Evolutionary conservation across 1,140 invertebrate genomes (phyloP).

Genomic region (Rhagoletis zephyria): DNA sequence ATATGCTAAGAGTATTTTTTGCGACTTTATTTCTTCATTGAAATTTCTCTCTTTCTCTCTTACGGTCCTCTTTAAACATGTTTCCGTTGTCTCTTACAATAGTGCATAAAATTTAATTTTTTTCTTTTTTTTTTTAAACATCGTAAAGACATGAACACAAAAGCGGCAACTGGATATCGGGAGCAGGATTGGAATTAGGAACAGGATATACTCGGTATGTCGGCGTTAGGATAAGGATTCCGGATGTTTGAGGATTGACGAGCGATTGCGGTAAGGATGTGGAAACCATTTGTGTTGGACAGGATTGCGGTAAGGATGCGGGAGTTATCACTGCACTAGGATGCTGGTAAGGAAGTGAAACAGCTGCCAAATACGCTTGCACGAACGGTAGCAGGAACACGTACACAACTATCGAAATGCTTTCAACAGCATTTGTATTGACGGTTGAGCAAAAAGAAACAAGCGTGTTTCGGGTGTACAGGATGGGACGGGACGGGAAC

Average conservation of each 20-base stretch:
- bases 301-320: neutral
- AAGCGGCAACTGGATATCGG: conserved; percentile 26
- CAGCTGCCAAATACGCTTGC: neutral
- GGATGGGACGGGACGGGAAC: neutral
- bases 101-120: neutral
- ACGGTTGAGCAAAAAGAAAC: neutral
- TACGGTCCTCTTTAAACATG: conserved; percentile 10
- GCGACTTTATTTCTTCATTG: neutral
- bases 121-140: neutral
- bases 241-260: neutral
- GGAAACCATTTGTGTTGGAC: neutral
- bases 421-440: neutral
- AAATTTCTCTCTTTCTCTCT: neutral
- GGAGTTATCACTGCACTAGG: neutral
- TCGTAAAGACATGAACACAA: conserved; percentile 50
- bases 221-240: conserved; percentile 5
- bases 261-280: neutral
- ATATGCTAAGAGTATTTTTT: conserved; percentile 46
- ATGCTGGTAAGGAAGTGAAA: neutral
- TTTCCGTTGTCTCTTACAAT: neutral
- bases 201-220: neutral
- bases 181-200: conserved; percentile 16
- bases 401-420: neutral
- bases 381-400: conserved; percentile 3
- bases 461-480: neutral